Evolutionary conservation across 53 echinoderm and acorn worm species (phyloP), one percentile per base, ranked within the genome.

Genomic region (Arbacia lixula): DNA sequence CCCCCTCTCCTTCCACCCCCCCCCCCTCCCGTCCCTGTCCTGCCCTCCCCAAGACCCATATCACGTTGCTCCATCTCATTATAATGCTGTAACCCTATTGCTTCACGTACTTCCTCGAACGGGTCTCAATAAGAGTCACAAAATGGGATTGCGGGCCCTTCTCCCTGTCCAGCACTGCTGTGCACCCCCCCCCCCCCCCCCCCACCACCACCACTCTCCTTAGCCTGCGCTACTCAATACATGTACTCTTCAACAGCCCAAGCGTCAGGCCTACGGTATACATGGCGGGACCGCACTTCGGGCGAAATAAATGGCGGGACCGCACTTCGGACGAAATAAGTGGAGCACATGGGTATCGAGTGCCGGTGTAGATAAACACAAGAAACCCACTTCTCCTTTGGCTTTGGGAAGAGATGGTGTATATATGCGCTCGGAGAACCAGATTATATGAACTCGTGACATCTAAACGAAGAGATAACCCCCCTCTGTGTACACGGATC

Each of bases 11-110:
- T n/a, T n/a, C n/a, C n/a, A n/a, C n/a, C n/a, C n/a, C n/a, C n/a
- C n/a, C n/a, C n/a, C n/a, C 46, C 8, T 46, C 8, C 46, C 46
- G 46, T 6, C 8, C 14, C 46, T 10, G 8, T 6, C 46, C 8
- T 46, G 14, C 8, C 46, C 46, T 14, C 46, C 8, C 8, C 8
- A 14, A 14, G 14, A 46, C 6, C 24, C 26, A 43, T 71, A 71
- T 71, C 71, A 26, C 31, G 17, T 71, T 71, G 41, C 71, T 43
- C 16, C 71, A 71, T 71, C 42, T 49, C 71, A 71, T 71, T 49
- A 49, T 71, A 46, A 71, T 39, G 17, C 42, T 71, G 71, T 49
- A 71, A 71, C 46, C 42, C 42, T 43, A 71, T 71, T 42, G 28
- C 71, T 29, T 71, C 71, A 42, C 49, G 41, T 71, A 27, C 46